Evolutionary conservation across 2,888 invertebrate species (phyloP).

Genomic region (Lasioglossum leucozonium): DNA sequence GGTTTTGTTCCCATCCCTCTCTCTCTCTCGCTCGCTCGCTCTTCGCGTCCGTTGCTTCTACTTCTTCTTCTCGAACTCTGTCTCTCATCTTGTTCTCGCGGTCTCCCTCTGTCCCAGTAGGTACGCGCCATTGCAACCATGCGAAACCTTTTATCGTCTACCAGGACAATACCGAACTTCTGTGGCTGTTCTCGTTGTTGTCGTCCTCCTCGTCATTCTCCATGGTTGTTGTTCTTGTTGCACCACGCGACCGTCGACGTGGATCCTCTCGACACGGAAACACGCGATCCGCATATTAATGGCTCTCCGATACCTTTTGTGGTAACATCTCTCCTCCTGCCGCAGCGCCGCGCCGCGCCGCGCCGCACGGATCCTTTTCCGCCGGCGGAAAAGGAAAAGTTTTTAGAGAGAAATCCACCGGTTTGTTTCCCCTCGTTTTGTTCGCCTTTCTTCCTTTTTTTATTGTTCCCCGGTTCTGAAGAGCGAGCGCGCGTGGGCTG

Average conservation of each 20-base stretch:
- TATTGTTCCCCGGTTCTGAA: not conserved
- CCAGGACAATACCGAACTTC: slow-evolving; percentile 73
- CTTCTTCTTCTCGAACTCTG: slow-evolving; percentile 56
- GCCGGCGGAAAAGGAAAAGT: slow-evolving; percentile 24
- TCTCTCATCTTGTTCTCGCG: slow-evolving; percentile 1
- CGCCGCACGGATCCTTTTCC: slow-evolving; percentile 13
- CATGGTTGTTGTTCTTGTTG: slow-evolving; percentile 48
- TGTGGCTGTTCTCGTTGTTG: slow-evolving; percentile 35
- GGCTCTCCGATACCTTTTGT: slow-evolving; percentile 63
- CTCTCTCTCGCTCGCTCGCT: slow-evolving; percentile 34
- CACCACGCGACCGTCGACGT: slow-evolving; percentile 42
- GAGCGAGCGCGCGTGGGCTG: not conserved
- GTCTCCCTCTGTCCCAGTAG: slow-evolving; percentile 61
- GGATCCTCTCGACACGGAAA: slow-evolving; percentile 56
- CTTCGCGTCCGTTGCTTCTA: slow-evolving; percentile 25
- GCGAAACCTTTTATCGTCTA: slow-evolving; percentile 80
- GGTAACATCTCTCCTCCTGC: not conserved
- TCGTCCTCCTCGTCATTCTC: slow-evolving; percentile 40
- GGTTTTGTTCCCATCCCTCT: slow-evolving; percentile 57
- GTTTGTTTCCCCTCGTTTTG: slow-evolving; percentile 15
- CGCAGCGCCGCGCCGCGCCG: too few relatives aligned
- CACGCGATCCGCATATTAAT: slow-evolving; percentile 65
- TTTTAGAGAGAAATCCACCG: slow-evolving; percentile 45
- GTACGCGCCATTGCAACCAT: slow-evolving; percentile 70
- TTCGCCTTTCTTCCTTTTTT: not conserved